These are phyloP conservation scores for Hyphantria cunea DNA, from an alignment of 1,140 invertebrate species.

Conservation along the genomic window DNA sequence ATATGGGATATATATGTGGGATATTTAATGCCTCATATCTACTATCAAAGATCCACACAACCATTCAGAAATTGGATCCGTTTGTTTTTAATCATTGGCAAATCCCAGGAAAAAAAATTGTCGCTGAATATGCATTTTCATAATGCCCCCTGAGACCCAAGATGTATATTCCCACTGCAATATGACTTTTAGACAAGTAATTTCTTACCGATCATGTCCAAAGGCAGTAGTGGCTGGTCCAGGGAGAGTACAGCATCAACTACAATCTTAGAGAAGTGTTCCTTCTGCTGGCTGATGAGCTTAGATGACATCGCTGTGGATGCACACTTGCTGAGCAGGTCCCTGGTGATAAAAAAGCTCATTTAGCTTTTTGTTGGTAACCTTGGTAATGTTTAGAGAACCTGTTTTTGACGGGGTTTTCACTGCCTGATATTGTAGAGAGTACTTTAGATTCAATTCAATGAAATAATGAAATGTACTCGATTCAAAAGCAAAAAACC, in stretches of 20 bases:
- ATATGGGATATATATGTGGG: no score
- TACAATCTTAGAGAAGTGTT: slow-evolving; percentile 98
- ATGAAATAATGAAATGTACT: no score
- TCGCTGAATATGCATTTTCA: not conserved
- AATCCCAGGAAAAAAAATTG: no score
- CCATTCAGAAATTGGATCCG: slow-evolving; percentile 43
- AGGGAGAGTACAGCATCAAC: slow-evolving; percentile 97
- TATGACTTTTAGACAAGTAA: no score
- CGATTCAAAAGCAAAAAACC: no score
- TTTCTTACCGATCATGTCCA: slow-evolving; percentile 97
- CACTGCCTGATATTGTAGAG: no score
- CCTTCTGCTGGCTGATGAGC: slow-evolving; percentile 96
- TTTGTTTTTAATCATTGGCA: slow-evolving; percentile 40
- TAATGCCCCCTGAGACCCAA: no score
- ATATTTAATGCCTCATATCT: slow-evolving; percentile 23
- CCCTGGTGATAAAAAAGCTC: slow-evolving; percentile 68
- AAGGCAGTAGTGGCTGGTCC: slow-evolving; percentile 93
- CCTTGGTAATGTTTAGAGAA: no score
- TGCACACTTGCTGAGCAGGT: slow-evolving; percentile 96
- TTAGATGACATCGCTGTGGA: slow-evolving; percentile 98
- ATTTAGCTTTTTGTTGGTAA: no score
- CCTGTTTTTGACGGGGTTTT: no score
- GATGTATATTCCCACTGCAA: no score
- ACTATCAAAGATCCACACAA: slow-evolving; percentile 28
- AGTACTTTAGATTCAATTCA: no score